A percentile compares a stretch with the other conserved stretches of the same genome.
Conservation (phyloP, 2,888 invertebrate genomes). For the Belgica antarctica region DNA sequence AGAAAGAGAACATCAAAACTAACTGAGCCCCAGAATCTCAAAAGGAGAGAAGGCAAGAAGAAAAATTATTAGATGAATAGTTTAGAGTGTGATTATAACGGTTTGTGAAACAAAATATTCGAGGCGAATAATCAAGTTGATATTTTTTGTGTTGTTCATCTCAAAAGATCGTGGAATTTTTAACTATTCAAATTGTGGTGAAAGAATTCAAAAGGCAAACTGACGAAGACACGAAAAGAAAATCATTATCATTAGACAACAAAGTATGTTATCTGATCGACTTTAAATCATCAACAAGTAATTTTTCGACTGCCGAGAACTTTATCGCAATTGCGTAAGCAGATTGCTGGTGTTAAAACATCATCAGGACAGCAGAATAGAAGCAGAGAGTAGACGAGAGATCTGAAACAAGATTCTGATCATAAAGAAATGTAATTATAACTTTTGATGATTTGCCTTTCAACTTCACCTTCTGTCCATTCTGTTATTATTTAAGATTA, state of each 20-base stretch:
- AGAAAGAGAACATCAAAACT: not conserved
- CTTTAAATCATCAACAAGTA: constrained; percentile 5
- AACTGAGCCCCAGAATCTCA: not conserved
- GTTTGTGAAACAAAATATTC: constrained; percentile 24
- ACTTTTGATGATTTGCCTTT: constrained; percentile 40
- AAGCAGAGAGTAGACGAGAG: not conserved
- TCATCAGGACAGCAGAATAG: constrained; percentile 1
- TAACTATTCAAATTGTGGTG: constrained; percentile 17
- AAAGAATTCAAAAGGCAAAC: not conserved
- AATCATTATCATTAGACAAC: constrained; percentile 39
- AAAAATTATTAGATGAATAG: constrained; percentile 22
- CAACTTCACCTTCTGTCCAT: constrained; percentile 4
- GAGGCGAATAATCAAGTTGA: constrained; percentile 15
- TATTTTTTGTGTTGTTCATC: no score
- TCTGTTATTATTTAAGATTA: constrained; percentile 19
- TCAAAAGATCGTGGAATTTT: constrained; percentile 11
- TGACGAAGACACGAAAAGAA: not conserved
- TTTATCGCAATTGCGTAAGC: not conserved
- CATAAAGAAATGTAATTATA: constrained; percentile 41
- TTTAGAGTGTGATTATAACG: constrained; percentile 42
- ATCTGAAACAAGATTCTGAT: not conserved
- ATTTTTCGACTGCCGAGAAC: no score
- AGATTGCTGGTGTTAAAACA: constrained; percentile 28
- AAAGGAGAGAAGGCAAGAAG: not conserved
- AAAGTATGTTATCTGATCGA: constrained; percentile 28